phyloP scores from a whole-genome alignment of 2,113 vertebrate species.

The Fukomys damarensis region DNA sequence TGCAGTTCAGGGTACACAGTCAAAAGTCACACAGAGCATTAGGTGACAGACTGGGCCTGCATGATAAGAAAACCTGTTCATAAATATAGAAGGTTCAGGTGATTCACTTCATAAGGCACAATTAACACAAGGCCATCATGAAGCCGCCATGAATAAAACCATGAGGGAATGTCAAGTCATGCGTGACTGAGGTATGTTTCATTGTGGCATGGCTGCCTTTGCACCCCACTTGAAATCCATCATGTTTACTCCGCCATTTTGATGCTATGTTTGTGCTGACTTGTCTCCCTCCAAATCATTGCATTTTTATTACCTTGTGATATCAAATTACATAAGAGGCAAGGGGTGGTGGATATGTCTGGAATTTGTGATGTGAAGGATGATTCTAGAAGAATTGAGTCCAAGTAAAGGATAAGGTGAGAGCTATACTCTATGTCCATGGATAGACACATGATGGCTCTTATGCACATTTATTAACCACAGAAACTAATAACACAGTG shows the following conservation, averaged over 20 bases:
- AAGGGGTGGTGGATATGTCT: background rate
- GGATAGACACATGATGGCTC: background rate
- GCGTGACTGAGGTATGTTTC: background rate
- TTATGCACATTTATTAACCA: background rate
- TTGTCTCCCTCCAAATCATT: background rate
- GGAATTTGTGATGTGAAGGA: background rate
- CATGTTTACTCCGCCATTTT: background rate
- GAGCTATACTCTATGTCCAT: rapidly evolving
- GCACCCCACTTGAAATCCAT: background rate
- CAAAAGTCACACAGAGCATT: background rate
- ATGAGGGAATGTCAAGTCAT: background rate
- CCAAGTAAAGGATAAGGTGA: background rate
- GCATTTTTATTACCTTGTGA: background rate
- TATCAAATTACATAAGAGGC: background rate
- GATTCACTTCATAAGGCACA: background rate
- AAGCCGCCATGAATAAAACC: background rate
- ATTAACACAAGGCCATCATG: background rate
- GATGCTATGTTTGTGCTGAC: background rate
- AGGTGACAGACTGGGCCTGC: background rate
- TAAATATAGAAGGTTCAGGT: background rate
- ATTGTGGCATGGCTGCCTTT: background rate
- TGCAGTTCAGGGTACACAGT: background rate
- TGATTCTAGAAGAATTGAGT: background rate
- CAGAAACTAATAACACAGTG: background rate
- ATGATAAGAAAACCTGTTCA: background rate